A percentile compares a stretch with the other conserved stretches of the same genome.
These are phyloP conservation scores for Platichthys stellatus DNA, from an alignment of 2,113 vertebrate genomes.

Conservation along the genomic window DNA sequence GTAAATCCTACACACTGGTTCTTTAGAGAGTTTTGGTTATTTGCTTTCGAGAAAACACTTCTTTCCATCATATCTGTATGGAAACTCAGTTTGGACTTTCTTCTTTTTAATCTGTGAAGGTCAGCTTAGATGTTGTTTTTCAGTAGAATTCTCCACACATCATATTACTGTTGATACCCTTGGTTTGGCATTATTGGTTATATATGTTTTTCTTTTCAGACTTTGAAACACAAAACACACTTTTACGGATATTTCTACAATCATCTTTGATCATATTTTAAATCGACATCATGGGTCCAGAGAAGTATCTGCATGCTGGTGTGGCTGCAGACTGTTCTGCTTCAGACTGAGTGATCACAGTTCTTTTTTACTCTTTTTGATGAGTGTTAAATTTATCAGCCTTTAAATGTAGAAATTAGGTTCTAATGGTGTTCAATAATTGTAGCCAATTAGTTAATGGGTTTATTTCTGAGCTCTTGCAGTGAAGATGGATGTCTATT, in stretches of 20 bases:
- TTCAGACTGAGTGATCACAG: constrained; percentile 18
- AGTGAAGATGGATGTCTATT: constrained; percentile 70
- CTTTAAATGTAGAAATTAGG: constrained; percentile 67
- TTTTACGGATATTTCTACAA: background rate
- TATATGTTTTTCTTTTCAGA: background rate
- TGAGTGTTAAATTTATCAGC: constrained; percentile 56
- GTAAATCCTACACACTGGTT: no score
- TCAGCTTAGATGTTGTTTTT: background rate
- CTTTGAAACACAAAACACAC: constrained; percentile 15
- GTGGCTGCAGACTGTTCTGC: constrained; percentile 9
- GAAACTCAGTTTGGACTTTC: background rate
- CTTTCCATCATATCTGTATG: background rate
- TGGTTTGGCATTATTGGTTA: background rate
- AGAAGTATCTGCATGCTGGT: constrained; percentile 28
- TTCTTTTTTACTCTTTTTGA: constrained; percentile 31
- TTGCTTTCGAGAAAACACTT: no score
- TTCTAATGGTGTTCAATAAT: constrained; percentile 70
- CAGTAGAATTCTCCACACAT: no score
- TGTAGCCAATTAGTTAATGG: constrained; percentile 80
- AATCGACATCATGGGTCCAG: background rate
- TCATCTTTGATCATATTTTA: background rate
- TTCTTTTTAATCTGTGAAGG: background rate
- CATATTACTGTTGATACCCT: no score
- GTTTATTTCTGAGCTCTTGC: constrained; percentile 70
- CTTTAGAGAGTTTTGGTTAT: no score